Conservation (phyloP, 2,113 vertebrate genomes). For the Cyprinus carpio region DNA sequence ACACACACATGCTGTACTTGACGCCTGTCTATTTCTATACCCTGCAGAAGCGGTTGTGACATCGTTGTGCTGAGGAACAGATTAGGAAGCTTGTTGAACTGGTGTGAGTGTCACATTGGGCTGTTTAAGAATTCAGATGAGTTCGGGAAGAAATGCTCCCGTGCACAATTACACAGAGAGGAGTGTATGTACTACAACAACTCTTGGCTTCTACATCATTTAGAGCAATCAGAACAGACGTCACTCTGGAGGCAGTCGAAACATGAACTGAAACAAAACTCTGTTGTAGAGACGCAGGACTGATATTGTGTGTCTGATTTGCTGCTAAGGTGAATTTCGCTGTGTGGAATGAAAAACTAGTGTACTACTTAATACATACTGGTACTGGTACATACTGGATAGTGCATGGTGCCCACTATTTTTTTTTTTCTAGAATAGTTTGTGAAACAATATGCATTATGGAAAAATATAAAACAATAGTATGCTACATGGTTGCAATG, state of each 20-base stretch:
- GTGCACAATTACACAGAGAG: slow-evolving; percentile 32
- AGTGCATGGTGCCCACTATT: background rate
- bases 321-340: background rate
- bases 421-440: background rate
- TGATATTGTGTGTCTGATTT: background rate
- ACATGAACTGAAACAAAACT: slow-evolving; percentile 27
- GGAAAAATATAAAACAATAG: background rate
- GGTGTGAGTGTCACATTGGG: slow-evolving; percentile 34
- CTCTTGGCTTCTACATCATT: slow-evolving; percentile 33
- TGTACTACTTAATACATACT: background rate
- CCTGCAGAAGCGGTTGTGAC: slow-evolving; percentile 59
- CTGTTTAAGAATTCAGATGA: slow-evolving; percentile 38
- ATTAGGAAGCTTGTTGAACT: slow-evolving; percentile 34
- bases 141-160: slow-evolving; percentile 21
- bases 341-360: slow-evolving; percentile 2
- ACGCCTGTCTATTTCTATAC: slow-evolving; percentile 41
- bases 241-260: slow-evolving; percentile 27
- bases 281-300: slow-evolving; percentile 1
- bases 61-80: slow-evolving; percentile 15
- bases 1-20: background rate
- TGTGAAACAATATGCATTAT: background rate
- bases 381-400: too few species aligned
- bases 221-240: slow-evolving; percentile 30
- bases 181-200: slow-evolving; percentile 26
- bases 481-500: background rate